phyloP scores from a whole-genome alignment of 2,888 invertebrate genomes.

The Pseudococcus longispinus region DNA sequence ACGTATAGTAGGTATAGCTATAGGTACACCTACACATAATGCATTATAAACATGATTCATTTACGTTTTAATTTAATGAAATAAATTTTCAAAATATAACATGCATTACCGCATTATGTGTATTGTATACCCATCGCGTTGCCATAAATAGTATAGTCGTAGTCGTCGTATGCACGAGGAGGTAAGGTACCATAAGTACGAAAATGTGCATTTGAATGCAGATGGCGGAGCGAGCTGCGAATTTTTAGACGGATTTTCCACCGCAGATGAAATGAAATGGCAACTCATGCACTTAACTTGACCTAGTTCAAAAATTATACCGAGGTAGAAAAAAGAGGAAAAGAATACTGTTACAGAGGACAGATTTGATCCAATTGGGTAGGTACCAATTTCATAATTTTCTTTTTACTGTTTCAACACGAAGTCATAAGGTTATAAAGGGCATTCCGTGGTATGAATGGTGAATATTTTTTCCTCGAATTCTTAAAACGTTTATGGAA shows the following conservation, averaged over 20 bases:
- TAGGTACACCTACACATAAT: no score
- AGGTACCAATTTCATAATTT: no score
- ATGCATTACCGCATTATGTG: slow-evolving; percentile 17
- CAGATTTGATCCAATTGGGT: no score
- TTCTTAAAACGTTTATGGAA: no score
- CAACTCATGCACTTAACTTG: no score
- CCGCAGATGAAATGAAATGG: neutral
- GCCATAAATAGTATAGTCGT: neutral
- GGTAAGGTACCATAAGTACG: neutral
- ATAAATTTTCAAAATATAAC: slow-evolving; percentile 4
- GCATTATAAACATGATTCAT: slow-evolving; percentile 29
- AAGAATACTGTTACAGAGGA: no score
- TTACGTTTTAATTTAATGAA: slow-evolving; percentile 7
- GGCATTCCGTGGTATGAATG: no score
- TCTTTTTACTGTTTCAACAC: no score
- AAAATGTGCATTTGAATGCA: neutral
- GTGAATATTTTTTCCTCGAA: no score
- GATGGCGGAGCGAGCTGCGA: neutral
- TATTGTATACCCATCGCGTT: neutral
- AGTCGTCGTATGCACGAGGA: neutral
- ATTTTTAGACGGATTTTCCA: neutral
- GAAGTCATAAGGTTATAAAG: no score
- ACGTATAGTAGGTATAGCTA: neutral
- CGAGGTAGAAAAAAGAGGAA: no score
- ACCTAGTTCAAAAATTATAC: no score